phyloP scores from a whole-genome alignment of 2,888 invertebrate genomes.

The Oligia latruncula region DNA sequence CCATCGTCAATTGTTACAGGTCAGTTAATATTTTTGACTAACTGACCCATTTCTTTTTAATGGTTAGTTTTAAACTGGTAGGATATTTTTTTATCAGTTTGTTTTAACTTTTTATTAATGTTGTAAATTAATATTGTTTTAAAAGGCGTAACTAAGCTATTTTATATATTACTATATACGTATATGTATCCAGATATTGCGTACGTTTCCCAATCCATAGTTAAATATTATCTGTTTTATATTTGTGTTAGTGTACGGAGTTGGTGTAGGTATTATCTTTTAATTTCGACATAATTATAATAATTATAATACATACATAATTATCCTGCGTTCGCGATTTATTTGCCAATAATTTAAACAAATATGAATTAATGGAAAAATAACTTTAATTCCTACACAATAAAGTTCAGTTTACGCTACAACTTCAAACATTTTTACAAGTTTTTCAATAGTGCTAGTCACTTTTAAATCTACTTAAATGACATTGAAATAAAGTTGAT shows the following conservation, averaged over 20 bases:
- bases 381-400: too few species aligned
- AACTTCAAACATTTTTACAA: too few species aligned
- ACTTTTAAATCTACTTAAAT: too few species aligned
- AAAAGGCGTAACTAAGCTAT: neutral
- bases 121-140: neutral
- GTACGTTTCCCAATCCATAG: too few species aligned
- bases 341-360: too few species aligned
- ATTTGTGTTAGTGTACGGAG: neutral
- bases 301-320: neutral
- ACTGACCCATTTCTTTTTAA: neutral
- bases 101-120: neutral
- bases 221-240: neutral
- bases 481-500: too few species aligned
- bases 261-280: neutral
- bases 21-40: neutral
- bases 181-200: neutral
- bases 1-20: neutral
- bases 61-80: neutral
- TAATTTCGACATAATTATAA: neutral
- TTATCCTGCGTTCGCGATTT: too few species aligned
- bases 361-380: too few species aligned
- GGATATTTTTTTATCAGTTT: too few species aligned
- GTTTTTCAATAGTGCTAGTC: too few species aligned
- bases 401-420: too few species aligned
- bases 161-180: neutral